Evolutionary conservation across 2,888 invertebrate genomes (phyloP).

Genomic region (Carabus problematicus): DNA sequence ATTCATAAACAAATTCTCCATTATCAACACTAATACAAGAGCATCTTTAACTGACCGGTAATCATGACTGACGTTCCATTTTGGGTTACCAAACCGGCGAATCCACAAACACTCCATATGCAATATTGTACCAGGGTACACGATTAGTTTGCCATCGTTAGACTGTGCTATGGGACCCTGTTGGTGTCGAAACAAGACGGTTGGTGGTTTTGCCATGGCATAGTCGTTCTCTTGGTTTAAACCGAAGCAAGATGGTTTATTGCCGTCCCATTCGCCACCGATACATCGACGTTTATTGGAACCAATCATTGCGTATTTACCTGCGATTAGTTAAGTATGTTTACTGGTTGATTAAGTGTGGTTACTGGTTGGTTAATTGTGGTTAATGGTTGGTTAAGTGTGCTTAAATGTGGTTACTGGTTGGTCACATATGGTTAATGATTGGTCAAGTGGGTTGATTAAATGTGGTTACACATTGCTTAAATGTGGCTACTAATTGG

Average conservation of each 20-base stretch:
- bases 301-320: slow-evolving; percentile 76
- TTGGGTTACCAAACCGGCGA: slow-evolving; percentile 82
- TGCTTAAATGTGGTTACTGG: too few relatives aligned
- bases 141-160: slow-evolving; percentile 83
- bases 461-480: too few relatives aligned
- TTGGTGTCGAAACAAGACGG: slow-evolving; percentile 82
- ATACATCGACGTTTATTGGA: slow-evolving; percentile 75
- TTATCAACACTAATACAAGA: too few relatives aligned
- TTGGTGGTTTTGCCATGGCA: slow-evolving; percentile 86
- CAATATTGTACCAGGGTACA: slow-evolving; percentile 83
- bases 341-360: too few relatives aligned
- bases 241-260: slow-evolving; percentile 79
- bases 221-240: slow-evolving; percentile 87
- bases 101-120: slow-evolving; percentile 93
- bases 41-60: slow-evolving; percentile 62
- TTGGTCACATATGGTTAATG: too few relatives aligned
- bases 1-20: not conserved
- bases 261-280: slow-evolving; percentile 82
- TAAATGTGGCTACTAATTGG: too few relatives aligned
- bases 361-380: too few relatives aligned
- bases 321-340: too few relatives aligned
- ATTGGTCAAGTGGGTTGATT: too few relatives aligned
- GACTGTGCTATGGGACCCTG: slow-evolving; percentile 86
- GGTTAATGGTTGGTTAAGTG: too few relatives aligned
- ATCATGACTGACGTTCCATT: slow-evolving; percentile 79